phyloP scores from a whole-genome alignment of 2,888 invertebrate genomes.

The Orthosia gothica region DNA sequence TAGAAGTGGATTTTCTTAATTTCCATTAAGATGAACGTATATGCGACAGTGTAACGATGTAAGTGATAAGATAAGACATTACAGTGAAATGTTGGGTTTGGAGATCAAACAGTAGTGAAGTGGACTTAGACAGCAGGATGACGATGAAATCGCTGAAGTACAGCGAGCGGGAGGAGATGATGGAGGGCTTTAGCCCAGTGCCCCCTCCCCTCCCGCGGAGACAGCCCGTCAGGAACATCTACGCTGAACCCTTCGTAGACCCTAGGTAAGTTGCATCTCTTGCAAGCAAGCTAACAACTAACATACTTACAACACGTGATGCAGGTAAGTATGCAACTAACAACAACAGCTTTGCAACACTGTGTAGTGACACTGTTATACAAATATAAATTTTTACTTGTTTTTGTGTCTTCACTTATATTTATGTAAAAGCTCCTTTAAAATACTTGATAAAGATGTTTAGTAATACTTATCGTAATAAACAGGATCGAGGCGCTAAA shows the following conservation, averaged over 20 bases:
- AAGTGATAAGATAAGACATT: constrained; percentile 83
- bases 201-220: constrained; percentile 93
- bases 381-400: neutral
- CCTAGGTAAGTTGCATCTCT: constrained; percentile 86
- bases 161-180: constrained; percentile 90
- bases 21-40: constrained; percentile 73
- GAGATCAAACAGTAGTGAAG: constrained; percentile 83
- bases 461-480: constrained; percentile 16
- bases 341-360: constrained; percentile 39
- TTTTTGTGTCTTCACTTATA: neutral
- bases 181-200: constrained; percentile 91
- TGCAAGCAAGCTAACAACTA: constrained; percentile 56
- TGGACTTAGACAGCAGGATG: constrained; percentile 88
- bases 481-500: constrained; percentile 35
- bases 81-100: constrained; percentile 82
- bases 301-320: constrained; percentile 32
- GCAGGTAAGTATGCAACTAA: constrained; percentile 65
- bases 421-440: neutral
- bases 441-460: neutral
- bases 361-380: constrained; percentile 26
- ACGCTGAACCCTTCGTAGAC: constrained; percentile 93
- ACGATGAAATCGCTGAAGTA: constrained; percentile 92
- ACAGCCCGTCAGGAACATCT: constrained; percentile 92
- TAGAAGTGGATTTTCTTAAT: constrained; percentile 70
- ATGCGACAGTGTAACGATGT: constrained; percentile 81